Evolutionary conservation across 2,888 invertebrate species (phyloP).

Genomic region (Drosophila atripex): DNA sequence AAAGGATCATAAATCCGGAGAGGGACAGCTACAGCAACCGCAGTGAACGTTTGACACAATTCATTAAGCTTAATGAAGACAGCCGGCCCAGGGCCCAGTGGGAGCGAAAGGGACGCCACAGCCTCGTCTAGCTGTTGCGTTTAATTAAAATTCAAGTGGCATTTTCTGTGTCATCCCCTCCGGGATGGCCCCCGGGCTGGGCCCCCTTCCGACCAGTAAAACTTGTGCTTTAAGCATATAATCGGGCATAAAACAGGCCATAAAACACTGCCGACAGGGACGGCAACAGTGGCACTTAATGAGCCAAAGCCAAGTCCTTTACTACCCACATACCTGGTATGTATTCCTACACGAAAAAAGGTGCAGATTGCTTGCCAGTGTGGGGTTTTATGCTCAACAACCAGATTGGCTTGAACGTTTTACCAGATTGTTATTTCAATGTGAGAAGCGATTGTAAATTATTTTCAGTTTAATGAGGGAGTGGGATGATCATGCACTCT

Average conservation of each 20-base stretch:
- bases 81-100: background rate
- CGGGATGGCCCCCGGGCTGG: slow-evolving; percentile 18
- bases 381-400: slow-evolving; percentile 16
- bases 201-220: slow-evolving; percentile 28
- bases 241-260: slow-evolving; percentile 77
- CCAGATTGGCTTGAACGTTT: slow-evolving; percentile 59
- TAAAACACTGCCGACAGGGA: slow-evolving; percentile 61
- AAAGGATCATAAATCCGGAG: slow-evolving; percentile 30
- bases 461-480: background rate
- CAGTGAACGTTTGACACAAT: slow-evolving; percentile 73
- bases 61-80: slow-evolving; percentile 82
- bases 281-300: slow-evolving; percentile 59
- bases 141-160: slow-evolving; percentile 82
- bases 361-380: slow-evolving; percentile 26
- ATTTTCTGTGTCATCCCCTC: slow-evolving; percentile 70
- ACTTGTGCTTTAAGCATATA: slow-evolving; percentile 76
- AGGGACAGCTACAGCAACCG: slow-evolving; percentile 48
- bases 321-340: slow-evolving; percentile 41
- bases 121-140: slow-evolving; percentile 69
- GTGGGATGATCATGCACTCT: background rate
- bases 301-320: slow-evolving; percentile 30
- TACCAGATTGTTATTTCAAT: slow-evolving; percentile 47
- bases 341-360: slow-evolving; percentile 41
- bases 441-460: slow-evolving; percentile 12
- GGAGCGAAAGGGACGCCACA: background rate